Base-by-base conservation (phyloP, 2,797 vertebrate genomes). In the Artibeus lituratus region DNA sequence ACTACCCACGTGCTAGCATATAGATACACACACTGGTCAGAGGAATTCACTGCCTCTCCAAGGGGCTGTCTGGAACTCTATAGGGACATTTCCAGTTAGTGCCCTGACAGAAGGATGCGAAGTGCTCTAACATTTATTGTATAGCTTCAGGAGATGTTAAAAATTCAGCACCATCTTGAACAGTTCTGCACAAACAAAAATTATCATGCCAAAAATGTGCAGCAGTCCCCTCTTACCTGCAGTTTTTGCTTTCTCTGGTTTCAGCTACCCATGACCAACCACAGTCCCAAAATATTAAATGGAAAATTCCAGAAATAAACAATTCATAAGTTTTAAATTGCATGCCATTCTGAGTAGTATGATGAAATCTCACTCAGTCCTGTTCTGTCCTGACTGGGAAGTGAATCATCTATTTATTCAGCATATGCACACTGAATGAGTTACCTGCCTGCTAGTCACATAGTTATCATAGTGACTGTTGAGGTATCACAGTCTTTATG, bases 141-240 rank as follows among this genome's bases (percentile, higher is more conserved):
- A 29, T 73, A 69, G 5, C n/a, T 72, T 83, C 10, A 73, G 62
- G 12, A 82, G 26, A 70, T 53, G 24, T 62, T 82, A 55, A 92
- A 76, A 77, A 94, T 77, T 81, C 59, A 94, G 24, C 35, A 84
- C 26, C 62, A 49, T 81, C 69, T n/a, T 74, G 22, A 96, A 90
- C 1, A 85, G n/a, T 72, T 92, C 65, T 77, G 24, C 24, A 86
- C 42, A 62, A 88, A 85, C 19, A 93, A 90, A 37, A 92, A 70
- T 16, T 44, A 11, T 90, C 81, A 90, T 37, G 53, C 5, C 44
- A 65, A 95, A 96, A 81, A 59, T n/a, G n/a, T 35, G 26, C 14
- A 49, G 44, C 47, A 67, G 44, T 37, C 12, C 32, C 55, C 42
- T 8, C 22, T 51, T 26, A 49, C 69, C 44, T 35, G 47, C 3